Base-by-base conservation (phyloP, 2,888 invertebrate genomes). In the Nudaria mundana region DNA sequence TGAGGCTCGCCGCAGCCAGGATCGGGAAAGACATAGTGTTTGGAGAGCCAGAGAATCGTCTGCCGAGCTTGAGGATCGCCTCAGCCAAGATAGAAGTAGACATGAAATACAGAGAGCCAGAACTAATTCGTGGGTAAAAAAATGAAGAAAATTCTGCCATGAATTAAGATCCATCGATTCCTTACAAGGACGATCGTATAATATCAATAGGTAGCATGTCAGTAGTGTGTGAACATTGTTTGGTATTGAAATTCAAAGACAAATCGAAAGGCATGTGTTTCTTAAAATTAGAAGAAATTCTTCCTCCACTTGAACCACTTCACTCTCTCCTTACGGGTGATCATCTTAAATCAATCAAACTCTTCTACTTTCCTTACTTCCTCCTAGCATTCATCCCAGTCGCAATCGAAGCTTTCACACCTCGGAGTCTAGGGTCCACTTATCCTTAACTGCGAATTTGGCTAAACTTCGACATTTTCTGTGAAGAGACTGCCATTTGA, bases 121-220 rank as follows among this genome's bases (percentile, higher is more conserved):
- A 18, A 18, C 18, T 5, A 20, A 20, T 3, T 20, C 20, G 8
- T 20, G 20, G 2, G 20, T 42, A n/a, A n/a, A n/a, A n/a, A 34
- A 44, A 51, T 43, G 44, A 54, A 37, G 48, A 48, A 42, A 39
- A 47, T 47, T 43, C 37, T 36, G 39, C 40, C 35, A 44, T 50
- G 44, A 49, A 52, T 52, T 48, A 54, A 40, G 47, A 44, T 49
- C 44, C 48, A 45, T 47, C 40, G 45, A 52, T 52, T 55, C 10
- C 41, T 50, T 55, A 55, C 46, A 45, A 48, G 42, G 48, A 51
- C 47, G 51, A 56, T 53, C 44, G 45, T 47, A 45, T 45, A 37
- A 48, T 56, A 41, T 52, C 51, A 29, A 51, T 54, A 51, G 56
- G 50, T 49, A 48, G 48, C 15, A 50, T 53, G 48, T 52, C 48